Evolutionary conservation across 2,888 invertebrate species (phyloP), one percentile per base, ranked within the genome.

Genomic region (Oligia fasciuncula): DNA sequence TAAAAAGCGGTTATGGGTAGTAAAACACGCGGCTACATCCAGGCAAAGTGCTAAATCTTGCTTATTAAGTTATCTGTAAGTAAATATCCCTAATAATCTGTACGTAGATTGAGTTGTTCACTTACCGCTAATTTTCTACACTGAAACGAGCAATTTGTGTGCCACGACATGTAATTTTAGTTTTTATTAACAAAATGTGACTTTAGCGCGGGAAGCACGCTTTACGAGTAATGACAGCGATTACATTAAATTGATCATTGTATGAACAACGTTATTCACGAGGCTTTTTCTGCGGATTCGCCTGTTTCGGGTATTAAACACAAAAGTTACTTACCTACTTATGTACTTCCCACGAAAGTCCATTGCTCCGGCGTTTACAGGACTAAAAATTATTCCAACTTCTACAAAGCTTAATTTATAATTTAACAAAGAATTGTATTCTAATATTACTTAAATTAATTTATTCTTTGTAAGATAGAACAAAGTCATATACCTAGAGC

Each of bases 1-100:
- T 92, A 92, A 92, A 92, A 88, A 80, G 85, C 84, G 81, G 87
- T 94, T 92, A 93, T 91, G 85, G 91, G 84, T 92, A 92, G 88
- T 94, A 93, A 95, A 94, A 88, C 82, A 83, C 85, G 78, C 85
- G 86, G 74, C 87, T 84, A 78, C 85, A 79, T 88, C 85, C 85
- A 91, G 89, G 87, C 79, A 84, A 91, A 92, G 92, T 90, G 92
- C 91, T 92, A 93, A 93, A 92, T 92, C 88, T 90, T 85, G 90
- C 91, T 91, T 92, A 93, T 93, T 93, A 93, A 94, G 93, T 91
- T 92, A 93, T 93, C 91, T 91, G 88, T 91, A 92, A 91, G 91
- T 91, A 93, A 93, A 93, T 92, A 91, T 86, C 90, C 85, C 77
- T 91, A 90, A 91, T 91, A 90, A 91, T 90, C 86, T 86, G 83